Conservation (phyloP, 2,113 vertebrate genomes). For the Entelurus aequoreus region DNA sequence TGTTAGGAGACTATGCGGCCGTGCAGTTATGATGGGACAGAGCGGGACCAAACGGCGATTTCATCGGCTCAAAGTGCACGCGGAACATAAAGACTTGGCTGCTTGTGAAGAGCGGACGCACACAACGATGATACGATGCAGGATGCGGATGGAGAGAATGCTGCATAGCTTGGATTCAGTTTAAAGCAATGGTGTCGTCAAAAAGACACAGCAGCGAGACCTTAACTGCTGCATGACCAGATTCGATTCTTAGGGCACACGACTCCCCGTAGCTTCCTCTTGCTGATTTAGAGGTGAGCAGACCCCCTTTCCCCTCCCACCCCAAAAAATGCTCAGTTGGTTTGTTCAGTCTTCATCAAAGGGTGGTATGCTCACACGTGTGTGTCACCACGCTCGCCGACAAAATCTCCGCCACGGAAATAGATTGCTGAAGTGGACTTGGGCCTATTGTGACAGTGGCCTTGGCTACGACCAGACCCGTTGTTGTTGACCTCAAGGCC, state of each 20-base stretch:
- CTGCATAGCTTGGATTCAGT: conserved; percentile 98
- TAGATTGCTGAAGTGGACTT: conserved; percentile 93
- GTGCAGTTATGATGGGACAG: conserved; percentile 77
- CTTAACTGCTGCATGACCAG: conserved; percentile 52
- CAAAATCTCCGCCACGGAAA: conserved; percentile 81
- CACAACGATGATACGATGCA: conserved; percentile 51
- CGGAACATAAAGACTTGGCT: conserved; percentile 24
- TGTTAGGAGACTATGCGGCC: conserved; percentile 84
- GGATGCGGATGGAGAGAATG: conserved; percentile 80
- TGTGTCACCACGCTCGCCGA: conserved; percentile 77
- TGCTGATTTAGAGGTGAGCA: conserved; percentile 42
- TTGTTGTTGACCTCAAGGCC: conserved; percentile 80
- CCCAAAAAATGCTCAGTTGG: conserved; percentile 26
- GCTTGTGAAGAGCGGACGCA: conserved; percentile 52
- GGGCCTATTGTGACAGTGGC: conserved; percentile 68
- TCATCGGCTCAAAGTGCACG: conserved; percentile 66
- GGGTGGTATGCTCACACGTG: conserved; percentile 77
- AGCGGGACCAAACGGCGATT: conserved; percentile 76
- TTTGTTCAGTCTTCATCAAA: conserved; percentile 21
- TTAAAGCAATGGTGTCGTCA: conserved; percentile 85
- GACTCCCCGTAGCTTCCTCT: conserved; percentile 53
- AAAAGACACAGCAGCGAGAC: conserved; percentile 67
- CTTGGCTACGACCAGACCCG: conserved; percentile 37
- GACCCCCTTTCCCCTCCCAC: conserved; percentile 1
- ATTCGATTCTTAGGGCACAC: conserved; percentile 34